These are phyloP conservation scores for Psephotus haematonotus DNA, from an alignment of 2,113 vertebrate genomes.

Conservation along the genomic window DNA sequence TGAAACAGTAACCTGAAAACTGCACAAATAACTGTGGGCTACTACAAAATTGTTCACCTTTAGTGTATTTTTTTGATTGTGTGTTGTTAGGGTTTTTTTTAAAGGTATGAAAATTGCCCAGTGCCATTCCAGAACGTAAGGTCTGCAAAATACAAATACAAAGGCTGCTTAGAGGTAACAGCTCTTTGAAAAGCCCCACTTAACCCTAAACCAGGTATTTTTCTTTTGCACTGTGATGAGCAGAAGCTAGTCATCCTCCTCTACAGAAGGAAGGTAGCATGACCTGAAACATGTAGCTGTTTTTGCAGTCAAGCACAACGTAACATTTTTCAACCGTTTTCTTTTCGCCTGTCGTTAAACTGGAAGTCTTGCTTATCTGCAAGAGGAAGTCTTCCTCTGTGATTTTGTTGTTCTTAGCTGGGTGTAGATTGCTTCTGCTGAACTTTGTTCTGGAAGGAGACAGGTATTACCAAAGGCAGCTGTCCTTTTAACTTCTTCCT, in stretches of 20 bases:
- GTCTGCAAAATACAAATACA: not conserved
- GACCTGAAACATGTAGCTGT: not conserved
- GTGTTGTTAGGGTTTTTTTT: not conserved
- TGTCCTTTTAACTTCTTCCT: not conserved
- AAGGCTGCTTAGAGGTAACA: not conserved
- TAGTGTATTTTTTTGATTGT: rapidly evolving
- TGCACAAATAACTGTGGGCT: not conserved
- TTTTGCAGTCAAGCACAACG: not conserved
- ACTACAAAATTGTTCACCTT: not conserved
- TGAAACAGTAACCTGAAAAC: not conserved
- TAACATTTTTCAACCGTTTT: not conserved
- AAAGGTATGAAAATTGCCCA: not conserved
- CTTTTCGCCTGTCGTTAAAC: not conserved
- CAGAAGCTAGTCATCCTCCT: not conserved
- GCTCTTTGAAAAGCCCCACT: not conserved
- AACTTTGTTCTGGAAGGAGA: slow-evolving; percentile 13
- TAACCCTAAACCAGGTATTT: not conserved
- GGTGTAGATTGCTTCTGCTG: not conserved
- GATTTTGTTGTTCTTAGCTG: not conserved
- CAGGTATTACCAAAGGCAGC: not conserved
- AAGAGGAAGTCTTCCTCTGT: not conserved
- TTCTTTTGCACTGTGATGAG: not conserved
- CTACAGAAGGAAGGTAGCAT: not conserved
- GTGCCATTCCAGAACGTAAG: not conserved
- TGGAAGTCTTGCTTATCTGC: not conserved